Conservation (phyloP, 1,140 invertebrate species). For the Drosophila yakuba region DNA sequence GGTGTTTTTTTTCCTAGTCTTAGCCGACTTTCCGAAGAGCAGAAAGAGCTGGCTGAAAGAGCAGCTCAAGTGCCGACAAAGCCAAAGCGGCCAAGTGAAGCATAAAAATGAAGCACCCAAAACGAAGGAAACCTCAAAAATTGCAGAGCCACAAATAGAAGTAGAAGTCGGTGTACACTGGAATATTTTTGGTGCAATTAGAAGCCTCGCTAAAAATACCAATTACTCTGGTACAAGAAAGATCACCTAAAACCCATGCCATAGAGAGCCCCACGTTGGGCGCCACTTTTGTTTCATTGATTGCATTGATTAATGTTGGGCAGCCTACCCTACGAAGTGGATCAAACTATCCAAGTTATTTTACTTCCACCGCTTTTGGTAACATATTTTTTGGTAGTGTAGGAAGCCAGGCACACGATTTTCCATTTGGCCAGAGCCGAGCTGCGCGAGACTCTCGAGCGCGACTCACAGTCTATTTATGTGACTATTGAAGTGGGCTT, state of each 20-base stretch:
- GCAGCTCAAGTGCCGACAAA: constrained; percentile 75
- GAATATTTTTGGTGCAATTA: not conserved
- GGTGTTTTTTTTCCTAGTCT: constrained; percentile 21
- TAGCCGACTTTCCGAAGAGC: constrained; percentile 34
- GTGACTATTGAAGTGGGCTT: constrained; percentile 79
- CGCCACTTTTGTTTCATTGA: too few relatives aligned
- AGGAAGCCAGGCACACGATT: constrained; percentile 64
- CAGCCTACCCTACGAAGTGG: not conserved
- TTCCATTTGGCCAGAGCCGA: constrained; percentile 56
- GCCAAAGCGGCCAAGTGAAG: constrained; percentile 66
- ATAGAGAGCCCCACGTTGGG: not conserved
- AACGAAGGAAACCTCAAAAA: constrained; percentile 53
- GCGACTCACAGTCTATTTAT: constrained; percentile 79
- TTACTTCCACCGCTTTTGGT: not conserved
- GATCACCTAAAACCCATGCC: too few relatives aligned
- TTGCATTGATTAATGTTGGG: not conserved
- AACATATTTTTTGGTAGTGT: constrained; percentile 3
- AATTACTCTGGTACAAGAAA: not conserved
- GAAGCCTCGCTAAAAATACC: not conserved
- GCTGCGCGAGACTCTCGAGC: constrained; percentile 56
- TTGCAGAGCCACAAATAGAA: constrained; percentile 44
- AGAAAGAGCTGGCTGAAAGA: constrained; percentile 17
- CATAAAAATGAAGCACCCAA: constrained; percentile 70
- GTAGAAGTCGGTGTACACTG: constrained; percentile 10
- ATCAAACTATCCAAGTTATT: not conserved